phyloP scores from a whole-genome alignment of 2,797 vertebrate species.

The Gymnothorax javanicus region DNA sequence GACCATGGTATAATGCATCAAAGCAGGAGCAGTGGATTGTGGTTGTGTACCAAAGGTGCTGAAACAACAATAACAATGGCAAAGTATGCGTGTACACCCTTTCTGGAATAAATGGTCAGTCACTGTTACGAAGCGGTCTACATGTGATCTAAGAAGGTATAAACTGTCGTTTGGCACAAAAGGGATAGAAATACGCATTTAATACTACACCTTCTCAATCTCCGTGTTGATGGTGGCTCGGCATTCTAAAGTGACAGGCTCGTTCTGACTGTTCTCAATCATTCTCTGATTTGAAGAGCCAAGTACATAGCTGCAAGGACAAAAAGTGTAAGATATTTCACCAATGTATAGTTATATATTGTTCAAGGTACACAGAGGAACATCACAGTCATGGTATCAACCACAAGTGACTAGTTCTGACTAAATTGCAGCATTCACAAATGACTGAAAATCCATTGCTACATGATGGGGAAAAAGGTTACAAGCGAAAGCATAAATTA shows the following conservation, averaged over 20 bases:
- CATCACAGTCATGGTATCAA: not conserved
- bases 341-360: not conserved
- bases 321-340: not conserved
- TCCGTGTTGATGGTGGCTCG: conserved; percentile 73
- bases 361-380: not conserved
- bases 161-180: not conserved
- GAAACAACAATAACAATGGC: not conserved
- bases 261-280: conserved; percentile 65
- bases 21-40: too few species aligned
- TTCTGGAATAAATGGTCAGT: too few species aligned
- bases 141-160: not conserved
- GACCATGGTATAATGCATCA: too few species aligned
- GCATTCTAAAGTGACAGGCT: conserved; percentile 81
- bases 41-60: not conserved
- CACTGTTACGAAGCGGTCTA: not conserved
- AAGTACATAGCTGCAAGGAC: conserved; percentile 78
- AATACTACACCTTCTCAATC: conserved; percentile 76
- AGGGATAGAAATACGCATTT: conserved; percentile 6
- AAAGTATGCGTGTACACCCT: not conserved
- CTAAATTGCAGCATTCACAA: too few species aligned
- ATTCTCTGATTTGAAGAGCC: conserved; percentile 78
- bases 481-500: conserved; percentile 44
- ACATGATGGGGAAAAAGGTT: not conserved
- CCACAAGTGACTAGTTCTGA: not conserved
- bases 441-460: not conserved